phyloP scores from a whole-genome alignment of 2,797 vertebrate genomes.

The Momotus momota region DNA sequence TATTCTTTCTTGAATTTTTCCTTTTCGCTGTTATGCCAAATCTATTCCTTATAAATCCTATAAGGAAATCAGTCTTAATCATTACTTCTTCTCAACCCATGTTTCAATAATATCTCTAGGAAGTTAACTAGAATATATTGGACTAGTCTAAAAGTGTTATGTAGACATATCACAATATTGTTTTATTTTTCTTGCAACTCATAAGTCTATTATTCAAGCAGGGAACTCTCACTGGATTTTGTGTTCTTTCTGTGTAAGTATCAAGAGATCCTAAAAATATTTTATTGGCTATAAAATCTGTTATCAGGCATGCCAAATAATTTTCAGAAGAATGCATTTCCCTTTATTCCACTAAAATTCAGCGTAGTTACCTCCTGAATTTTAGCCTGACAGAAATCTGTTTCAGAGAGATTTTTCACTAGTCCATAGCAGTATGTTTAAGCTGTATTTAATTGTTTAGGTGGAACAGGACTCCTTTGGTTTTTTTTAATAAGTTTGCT shows the following conservation, averaged over 20 bases:
- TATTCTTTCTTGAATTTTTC: background rate
- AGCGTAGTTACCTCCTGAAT: background rate
- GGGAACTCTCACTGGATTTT: background rate
- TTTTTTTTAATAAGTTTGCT: background rate
- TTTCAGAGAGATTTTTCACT: background rate
- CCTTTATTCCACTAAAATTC: background rate
- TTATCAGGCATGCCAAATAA: background rate
- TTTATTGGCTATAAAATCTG: conserved; percentile 6
- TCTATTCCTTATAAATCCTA: background rate
- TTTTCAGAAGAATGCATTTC: background rate
- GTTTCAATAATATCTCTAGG: conserved; percentile 18
- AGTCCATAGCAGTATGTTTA: background rate
- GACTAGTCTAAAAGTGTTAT: background rate
- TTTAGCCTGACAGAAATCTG: background rate
- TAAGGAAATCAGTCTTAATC: background rate
- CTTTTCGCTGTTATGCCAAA: background rate
- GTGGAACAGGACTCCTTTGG: background rate
- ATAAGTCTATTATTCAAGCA: background rate
- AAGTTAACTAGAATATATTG: conserved; percentile 24
- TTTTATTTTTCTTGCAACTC: conserved; percentile 17
- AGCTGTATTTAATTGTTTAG: background rate
- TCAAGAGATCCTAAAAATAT: conserved; percentile 2
- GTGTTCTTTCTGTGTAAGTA: conserved; percentile 25
- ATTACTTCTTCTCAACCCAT: background rate
- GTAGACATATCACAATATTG: background rate